phyloP scores from a whole-genome alignment of 2,113 vertebrate genomes.

The Triplophysa siluroides region DNA sequence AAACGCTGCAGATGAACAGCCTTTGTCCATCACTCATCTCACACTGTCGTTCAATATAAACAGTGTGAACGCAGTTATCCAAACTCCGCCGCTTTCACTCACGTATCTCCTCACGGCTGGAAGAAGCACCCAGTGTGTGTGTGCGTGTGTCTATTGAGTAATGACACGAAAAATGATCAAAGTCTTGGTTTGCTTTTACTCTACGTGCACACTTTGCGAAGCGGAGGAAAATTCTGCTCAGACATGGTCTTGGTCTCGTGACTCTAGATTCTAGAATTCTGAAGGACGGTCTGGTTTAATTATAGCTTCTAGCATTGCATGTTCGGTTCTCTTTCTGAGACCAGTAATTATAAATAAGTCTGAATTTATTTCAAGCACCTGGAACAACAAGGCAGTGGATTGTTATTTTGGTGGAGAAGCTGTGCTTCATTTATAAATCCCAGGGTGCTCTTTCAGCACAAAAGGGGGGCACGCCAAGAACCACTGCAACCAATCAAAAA shows the following conservation, averaged over 20 bases:
- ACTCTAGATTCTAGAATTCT: conserved; percentile 54
- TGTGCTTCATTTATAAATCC: conserved; percentile 72
- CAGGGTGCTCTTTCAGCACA: conserved; percentile 62
- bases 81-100: conserved; percentile 63
- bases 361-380: conserved; percentile 71
- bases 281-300: conserved; percentile 39
- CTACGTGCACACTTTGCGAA: conserved; percentile 38
- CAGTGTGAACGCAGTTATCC: conserved; percentile 65
- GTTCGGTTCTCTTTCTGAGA: conserved; percentile 51
- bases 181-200: conserved; percentile 48
- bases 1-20: conserved; percentile 64
- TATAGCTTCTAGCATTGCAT: conserved; percentile 48
- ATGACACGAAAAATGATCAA: conserved; percentile 62
- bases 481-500: conserved; percentile 73
- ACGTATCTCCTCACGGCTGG: conserved; percentile 63
- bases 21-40: conserved; percentile 74
- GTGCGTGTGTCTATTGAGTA: conserved; percentile 50
- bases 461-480: conserved; percentile 63
- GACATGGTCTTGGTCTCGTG: conserved; percentile 38
- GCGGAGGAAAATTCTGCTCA: background rate
- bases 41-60: conserved; percentile 73
- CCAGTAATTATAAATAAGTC: conserved; percentile 68
- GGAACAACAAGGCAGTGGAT: conserved; percentile 69
- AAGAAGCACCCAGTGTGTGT: conserved; percentile 57
- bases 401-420: conserved; percentile 66